Evolutionary conservation across 64 coral and sea anemone species (phyloP).

Genomic region (Montipora efflorescens): DNA sequence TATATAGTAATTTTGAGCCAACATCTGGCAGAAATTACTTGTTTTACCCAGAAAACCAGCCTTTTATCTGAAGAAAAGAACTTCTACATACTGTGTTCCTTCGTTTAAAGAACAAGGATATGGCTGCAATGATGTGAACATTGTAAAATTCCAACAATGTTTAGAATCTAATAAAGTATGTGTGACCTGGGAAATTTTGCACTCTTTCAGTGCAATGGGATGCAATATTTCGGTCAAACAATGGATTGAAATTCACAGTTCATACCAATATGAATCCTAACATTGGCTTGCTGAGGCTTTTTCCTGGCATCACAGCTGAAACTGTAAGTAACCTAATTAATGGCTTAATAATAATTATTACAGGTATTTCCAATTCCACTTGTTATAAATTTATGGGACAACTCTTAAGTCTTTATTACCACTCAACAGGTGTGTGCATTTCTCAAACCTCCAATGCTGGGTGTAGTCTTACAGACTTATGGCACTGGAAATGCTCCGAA

Average conservation of each 20-base stretch:
- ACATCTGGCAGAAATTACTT: too few relatives aligned
- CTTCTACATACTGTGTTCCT: too few relatives aligned
- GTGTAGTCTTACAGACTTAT: constrained; percentile 93
- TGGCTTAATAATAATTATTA: too few relatives aligned
- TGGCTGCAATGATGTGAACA: too few relatives aligned
- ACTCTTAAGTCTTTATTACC: neutral
- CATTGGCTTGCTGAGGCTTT: constrained; percentile 89
- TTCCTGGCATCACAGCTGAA: constrained; percentile 92
- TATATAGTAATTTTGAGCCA: too few relatives aligned
- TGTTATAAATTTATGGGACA: too few relatives aligned
- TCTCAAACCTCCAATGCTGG: constrained; percentile 83
- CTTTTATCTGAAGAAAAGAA: too few relatives aligned
- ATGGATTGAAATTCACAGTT: constrained; percentile 70
- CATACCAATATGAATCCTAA: constrained; percentile 96
- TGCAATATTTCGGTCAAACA: constrained; percentile 94
- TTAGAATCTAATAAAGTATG: too few relatives aligned
- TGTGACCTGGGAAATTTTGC: neutral
- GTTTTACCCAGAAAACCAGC: too few relatives aligned
- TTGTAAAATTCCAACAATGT: too few relatives aligned
- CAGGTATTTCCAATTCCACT: too few relatives aligned
- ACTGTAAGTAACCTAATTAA: constrained; percentile 60
- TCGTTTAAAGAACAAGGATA: too few relatives aligned
- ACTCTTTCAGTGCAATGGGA: constrained; percentile 90
- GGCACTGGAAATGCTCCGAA: constrained; percentile 94
- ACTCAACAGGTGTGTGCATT: constrained; percentile 78